Evolutionary conservation across 2,113 vertebrate genomes (phyloP).

Genomic region (Pristiophorus japonicus): DNA sequence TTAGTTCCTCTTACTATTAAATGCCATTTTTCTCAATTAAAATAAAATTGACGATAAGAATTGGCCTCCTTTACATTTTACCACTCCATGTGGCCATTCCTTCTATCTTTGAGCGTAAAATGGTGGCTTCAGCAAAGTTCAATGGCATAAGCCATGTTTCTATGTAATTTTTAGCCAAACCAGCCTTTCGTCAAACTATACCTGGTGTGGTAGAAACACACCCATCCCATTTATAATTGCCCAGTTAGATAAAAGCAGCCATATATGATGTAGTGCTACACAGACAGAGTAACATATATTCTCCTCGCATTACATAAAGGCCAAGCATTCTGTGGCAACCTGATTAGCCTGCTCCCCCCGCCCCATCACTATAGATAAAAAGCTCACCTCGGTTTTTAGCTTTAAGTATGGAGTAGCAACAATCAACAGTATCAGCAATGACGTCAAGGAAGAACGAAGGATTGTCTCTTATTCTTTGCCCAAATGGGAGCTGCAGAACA

Average conservation of each 20-base stretch:
- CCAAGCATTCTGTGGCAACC: background rate
- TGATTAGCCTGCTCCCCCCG: background rate
- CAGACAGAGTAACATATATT: background rate
- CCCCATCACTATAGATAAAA: background rate
- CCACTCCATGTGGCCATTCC: background rate
- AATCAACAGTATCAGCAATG: slow-evolving; percentile 63
- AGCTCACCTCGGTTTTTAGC: slow-evolving; percentile 66
- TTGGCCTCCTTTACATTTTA: too few species aligned
- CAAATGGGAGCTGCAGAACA: slow-evolving; percentile 72
- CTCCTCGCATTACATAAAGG: background rate
- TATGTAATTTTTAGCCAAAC: background rate
- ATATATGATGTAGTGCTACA: background rate
- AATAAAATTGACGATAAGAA: too few species aligned
- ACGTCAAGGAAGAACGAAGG: slow-evolving; percentile 68
- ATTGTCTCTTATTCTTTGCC: slow-evolving; percentile 68
- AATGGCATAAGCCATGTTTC: background rate
- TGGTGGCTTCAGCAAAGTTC: background rate
- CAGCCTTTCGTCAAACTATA: background rate
- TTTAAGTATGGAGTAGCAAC: slow-evolving; percentile 57
- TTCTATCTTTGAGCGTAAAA: background rate
- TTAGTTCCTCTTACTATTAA: background rate
- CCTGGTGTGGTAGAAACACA: background rate
- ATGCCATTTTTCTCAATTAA: background rate
- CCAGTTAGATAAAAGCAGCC: background rate
- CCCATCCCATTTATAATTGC: background rate